Base-by-base conservation (phyloP, 35 echinoderm and acorn worm species). In the Lytechinus pictus region DNA sequence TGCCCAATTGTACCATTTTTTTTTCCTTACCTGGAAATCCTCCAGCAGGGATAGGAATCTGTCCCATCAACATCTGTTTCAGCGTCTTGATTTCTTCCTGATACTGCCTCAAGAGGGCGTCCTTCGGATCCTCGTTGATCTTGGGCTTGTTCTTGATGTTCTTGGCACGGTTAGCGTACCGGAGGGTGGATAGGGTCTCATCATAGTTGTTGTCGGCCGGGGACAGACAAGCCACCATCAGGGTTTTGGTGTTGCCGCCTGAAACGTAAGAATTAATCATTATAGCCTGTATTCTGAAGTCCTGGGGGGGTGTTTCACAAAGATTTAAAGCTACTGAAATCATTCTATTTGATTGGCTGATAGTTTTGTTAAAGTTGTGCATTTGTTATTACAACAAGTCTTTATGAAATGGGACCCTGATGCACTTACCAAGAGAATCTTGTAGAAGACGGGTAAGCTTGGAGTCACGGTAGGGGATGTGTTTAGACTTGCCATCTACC, bases 121-220 rank as follows among this genome's bases (percentile, higher is more conserved):
- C 98, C 94, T 99, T 99, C 1, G 98, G 98, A 94, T 99, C 98
- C 87, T 99, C 98, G 54, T 99, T 99, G 57, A 99, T 99, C 98
- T 99, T 99, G 52, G 98, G 98, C 87, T 99, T 99, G 91, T 99
- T 99, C 95, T 99, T 99, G 97, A 99, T 99, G 94, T 99, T 99
- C 97, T 99, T 99, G 72, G 98, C 98, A n/a, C 98, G 94, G 94
- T 99, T 99, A 57, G 98, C 98, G 86, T 99, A 99, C 93, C 98
- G 96, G 4, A 99, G 94, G 16, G 98, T 99, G 28, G 96, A 97
- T 16, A 99, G 94, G 9, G 97, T 97, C 95, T 99, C 98, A 57
- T 99, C 97, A 94, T 96, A 97, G 95, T 99, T 99, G 95, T 99
- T 97, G 86, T 97, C 97, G 52, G 98, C 98, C 14, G 97, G 98